Base-by-base conservation (phyloP, 2,113 vertebrate species). In the Himantopus leucocephalus region DNA sequence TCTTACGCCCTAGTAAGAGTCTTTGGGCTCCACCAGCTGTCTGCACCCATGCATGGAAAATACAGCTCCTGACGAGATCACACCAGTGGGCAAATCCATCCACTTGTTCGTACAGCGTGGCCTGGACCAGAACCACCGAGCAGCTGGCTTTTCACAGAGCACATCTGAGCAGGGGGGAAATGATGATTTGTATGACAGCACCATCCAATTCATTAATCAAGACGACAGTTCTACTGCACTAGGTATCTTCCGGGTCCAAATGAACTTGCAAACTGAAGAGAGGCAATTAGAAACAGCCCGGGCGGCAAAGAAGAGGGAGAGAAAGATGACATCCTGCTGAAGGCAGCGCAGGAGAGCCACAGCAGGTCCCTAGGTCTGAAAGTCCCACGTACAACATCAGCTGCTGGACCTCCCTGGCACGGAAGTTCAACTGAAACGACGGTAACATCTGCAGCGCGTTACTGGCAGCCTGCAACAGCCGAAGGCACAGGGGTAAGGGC, bases 21-120 rank as follows among this genome's bases (percentile, higher is more conserved):
- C 56, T 63, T 62, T 20, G 91, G 55, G 88, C 77, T 94, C 34
- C 68, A 56, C 68, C 81, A 92, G 93, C 85, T 93, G 90, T 17
- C 60, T 78, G 79, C 75, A 79, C 10, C 87, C 94, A 66, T 30
- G 77, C 77, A 20, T 15, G 64, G 85, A 43, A 66, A 73, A 41
- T 3, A 53, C 59, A 64, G 70, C 83, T 64, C 84, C 84, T 70
- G 88, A 64, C 3, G 32, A 77, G 75, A 59, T 70, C 60, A 8
- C 80, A 34, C 66, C 76, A 66, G 78, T 72, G 80, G 74, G 89
- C 73, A 92, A 73, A 96, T 60, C 64, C 6, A 18, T 29, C 35
- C 47, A 5, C 71, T 53, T 45, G 56, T 24, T 88, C 79, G 5
- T 16, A 19, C 66, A 81, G 74, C 76, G 12, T 0, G 13, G 86